These are phyloP conservation scores for Xenopus borealis DNA, from an alignment of 2,113 vertebrate genomes.

Conservation along the genomic window DNA sequence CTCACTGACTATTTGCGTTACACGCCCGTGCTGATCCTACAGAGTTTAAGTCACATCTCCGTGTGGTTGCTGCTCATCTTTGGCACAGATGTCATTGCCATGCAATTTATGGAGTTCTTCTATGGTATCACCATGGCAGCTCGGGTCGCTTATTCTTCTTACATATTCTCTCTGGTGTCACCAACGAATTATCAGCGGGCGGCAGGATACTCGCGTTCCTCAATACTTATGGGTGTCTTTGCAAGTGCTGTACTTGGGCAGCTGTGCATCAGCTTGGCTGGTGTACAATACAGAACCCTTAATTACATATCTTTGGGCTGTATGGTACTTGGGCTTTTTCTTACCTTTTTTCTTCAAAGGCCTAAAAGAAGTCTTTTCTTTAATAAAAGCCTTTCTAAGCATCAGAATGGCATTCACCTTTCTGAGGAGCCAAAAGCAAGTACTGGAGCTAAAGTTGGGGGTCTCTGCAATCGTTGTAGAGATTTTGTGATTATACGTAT, in stretches of 20 bases:
- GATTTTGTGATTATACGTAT: slow-evolving; percentile 66
- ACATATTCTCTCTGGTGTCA: slow-evolving; percentile 88
- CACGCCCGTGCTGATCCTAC: slow-evolving; percentile 87
- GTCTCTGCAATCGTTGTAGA: slow-evolving; percentile 49
- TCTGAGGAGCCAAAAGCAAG: slow-evolving; percentile 61
- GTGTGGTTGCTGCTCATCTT: slow-evolving; percentile 85
- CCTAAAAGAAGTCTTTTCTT: slow-evolving; percentile 89
- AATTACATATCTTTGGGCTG: slow-evolving; percentile 78
- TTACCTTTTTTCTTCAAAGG: slow-evolving; percentile 79
- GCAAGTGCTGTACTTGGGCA: slow-evolving; percentile 88
- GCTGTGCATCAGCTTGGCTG: slow-evolving; percentile 67
- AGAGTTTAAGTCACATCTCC: slow-evolving; percentile 80
- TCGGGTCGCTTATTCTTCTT: slow-evolving; percentile 93
- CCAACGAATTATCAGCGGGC: slow-evolving; percentile 80
- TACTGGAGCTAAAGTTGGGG: background rate
- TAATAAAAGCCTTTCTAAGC: slow-evolving; percentile 52
- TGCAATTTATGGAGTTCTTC: slow-evolving; percentile 97
- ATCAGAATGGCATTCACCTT: rapidly evolving
- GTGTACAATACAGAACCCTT: slow-evolving; percentile 61
- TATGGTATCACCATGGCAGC: slow-evolving; percentile 89
- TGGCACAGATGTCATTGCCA: slow-evolving; percentile 69
- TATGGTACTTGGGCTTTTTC: slow-evolving; percentile 72
- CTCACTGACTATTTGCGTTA: slow-evolving; percentile 88
- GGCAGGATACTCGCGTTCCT: slow-evolving; percentile 82
- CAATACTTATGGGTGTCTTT: slow-evolving; percentile 87